phyloP scores from a whole-genome alignment of 2,888 invertebrate species.

The Caenorhabditis angaria region DNA sequence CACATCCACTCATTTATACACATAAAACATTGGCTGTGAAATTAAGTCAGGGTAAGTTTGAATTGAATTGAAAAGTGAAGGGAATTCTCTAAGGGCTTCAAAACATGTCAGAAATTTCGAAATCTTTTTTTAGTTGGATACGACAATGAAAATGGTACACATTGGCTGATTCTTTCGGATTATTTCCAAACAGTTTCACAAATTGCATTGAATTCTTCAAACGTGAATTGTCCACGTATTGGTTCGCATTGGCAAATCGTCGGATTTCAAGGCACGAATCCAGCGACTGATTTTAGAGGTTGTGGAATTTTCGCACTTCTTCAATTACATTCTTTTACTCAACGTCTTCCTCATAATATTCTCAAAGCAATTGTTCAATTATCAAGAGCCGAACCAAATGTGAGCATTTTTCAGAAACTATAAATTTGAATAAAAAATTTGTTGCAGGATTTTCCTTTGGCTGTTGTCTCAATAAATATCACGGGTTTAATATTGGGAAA shows the following conservation, averaged over 20 bases:
- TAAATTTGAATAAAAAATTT: neutral
- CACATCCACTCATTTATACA: slow-evolving; percentile 23
- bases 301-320: slow-evolving; percentile 50
- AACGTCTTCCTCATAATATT: slow-evolving; percentile 17
- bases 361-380: slow-evolving; percentile 40
- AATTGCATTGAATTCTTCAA: neutral
- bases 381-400: slow-evolving; percentile 45
- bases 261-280: slow-evolving; percentile 50
- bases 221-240: slow-evolving; percentile 5
- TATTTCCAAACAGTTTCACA: slow-evolving; percentile 28
- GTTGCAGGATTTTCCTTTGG: slow-evolving; percentile 53
- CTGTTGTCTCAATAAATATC: slow-evolving; percentile 54
- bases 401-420: slow-evolving; percentile 9
- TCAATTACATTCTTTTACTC: slow-evolving; percentile 45
- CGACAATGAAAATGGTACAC: slow-evolving; percentile 30
- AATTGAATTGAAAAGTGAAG: neutral
- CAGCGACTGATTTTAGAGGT: slow-evolving; percentile 54
- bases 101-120: neutral
- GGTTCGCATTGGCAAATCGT: slow-evolving; percentile 54
- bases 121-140: slow-evolving; percentile 14
- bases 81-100: neutral
- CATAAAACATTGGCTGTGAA: slow-evolving; percentile 26
- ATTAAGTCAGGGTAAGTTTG: slow-evolving; percentile 13
- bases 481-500: slow-evolving; percentile 37
- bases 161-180: slow-evolving; percentile 47